Evolutionary conservation across 2,113 vertebrate species (phyloP).

Genomic region (Calyptomena viridis): DNA sequence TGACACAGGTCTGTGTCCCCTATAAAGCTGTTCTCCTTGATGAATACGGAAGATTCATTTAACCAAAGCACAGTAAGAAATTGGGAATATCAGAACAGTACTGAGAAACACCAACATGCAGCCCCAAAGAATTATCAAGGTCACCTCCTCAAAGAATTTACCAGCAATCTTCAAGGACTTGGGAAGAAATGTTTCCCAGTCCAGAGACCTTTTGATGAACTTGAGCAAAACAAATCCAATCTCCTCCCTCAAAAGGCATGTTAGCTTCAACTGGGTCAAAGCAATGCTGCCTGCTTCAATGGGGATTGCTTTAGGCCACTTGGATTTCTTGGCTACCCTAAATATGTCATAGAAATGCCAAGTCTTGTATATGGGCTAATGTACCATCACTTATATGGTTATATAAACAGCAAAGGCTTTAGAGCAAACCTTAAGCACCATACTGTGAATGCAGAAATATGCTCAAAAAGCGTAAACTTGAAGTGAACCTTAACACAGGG

Average conservation of each 20-base stretch:
- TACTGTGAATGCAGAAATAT: rapidly evolving
- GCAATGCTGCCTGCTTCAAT: background rate
- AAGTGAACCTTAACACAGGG: background rate
- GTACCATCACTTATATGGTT: background rate
- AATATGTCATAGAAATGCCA: background rate
- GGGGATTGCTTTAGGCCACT: background rate
- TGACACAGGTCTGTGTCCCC: background rate
- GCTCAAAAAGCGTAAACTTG: background rate
- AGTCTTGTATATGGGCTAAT: background rate
- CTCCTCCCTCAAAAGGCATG: background rate
- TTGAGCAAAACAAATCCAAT: background rate
- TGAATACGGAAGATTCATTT: background rate
- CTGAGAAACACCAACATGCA: background rate
- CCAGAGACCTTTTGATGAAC: background rate
- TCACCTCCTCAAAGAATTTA: background rate
- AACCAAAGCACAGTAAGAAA: background rate
- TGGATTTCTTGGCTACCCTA: background rate
- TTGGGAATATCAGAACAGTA: background rate
- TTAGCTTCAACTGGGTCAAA: background rate
- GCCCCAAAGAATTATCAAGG: background rate
- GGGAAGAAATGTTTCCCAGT: background rate
- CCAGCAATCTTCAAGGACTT: background rate
- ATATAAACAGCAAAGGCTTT: background rate
- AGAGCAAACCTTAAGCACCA: background rate
- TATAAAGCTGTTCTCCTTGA: background rate